These are phyloP conservation scores for Anastrepha obliqua DNA, from an alignment of 1,140 invertebrate species.

Conservation along the genomic window DNA sequence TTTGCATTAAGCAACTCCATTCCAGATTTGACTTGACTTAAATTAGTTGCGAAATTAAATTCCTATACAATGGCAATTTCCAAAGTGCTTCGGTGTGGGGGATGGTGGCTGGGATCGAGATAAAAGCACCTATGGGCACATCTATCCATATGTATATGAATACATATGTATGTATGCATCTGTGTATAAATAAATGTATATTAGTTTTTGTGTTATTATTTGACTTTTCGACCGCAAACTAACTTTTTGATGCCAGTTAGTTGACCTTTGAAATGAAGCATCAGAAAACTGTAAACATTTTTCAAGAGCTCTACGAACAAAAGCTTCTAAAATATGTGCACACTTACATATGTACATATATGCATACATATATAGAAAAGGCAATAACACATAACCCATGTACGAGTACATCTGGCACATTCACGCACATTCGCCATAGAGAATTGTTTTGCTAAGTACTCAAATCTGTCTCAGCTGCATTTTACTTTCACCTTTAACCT, in stretches of 20 bases:
- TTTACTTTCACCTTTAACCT: slow-evolving; percentile 53
- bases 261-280: slow-evolving; percentile 34
- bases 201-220: not conserved
- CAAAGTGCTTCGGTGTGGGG: no score
- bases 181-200: slow-evolving; percentile 14
- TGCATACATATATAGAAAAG: not conserved
- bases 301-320: not conserved
- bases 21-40: no score
- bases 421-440: not conserved
- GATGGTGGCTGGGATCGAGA: no score
- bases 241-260: slow-evolving; percentile 14
- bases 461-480: slow-evolving; percentile 44
- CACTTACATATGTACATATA: not conserved
- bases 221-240: slow-evolving; percentile 6
- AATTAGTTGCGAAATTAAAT: no score
- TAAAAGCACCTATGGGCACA: not conserved
- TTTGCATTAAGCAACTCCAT: no score
- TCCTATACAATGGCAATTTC: no score
- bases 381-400: no score
- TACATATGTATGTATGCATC: not conserved
- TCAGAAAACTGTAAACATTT: slow-evolving; percentile 12
- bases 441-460: not conserved
- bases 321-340: not conserved
- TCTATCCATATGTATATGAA: no score
- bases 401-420: no score